Percentiles rank a stretch among this genome's conserved stretches.
These are phyloP conservation scores for Agriopis leucophaearia DNA, from an alignment of 2,888 invertebrate genomes.

Conservation along the genomic window DNA sequence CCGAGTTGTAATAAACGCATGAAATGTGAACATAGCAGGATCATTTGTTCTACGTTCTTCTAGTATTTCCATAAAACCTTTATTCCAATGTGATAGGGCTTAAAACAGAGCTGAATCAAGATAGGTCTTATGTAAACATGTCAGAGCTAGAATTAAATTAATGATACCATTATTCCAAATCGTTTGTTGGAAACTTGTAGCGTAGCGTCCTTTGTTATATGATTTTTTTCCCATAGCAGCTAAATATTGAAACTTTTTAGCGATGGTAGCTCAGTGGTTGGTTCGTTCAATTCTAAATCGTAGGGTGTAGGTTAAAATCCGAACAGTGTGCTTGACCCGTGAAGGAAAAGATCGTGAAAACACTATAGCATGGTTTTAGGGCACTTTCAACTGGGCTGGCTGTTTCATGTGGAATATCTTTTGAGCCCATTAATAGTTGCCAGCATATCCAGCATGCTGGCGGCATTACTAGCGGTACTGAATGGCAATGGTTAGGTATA, in stretches of 20 bases:
- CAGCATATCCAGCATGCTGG: too few relatives aligned
- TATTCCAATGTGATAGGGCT: conserved; percentile 51
- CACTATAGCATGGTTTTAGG: too few relatives aligned
- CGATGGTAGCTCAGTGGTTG: too few relatives aligned
- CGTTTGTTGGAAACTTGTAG: conserved; percentile 72
- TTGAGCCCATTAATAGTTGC: too few relatives aligned
- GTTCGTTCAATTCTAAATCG: too few relatives aligned
- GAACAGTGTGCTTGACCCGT: too few relatives aligned
- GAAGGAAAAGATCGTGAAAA: too few relatives aligned
- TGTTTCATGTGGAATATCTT: too few relatives aligned
- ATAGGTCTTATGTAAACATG: conserved; percentile 52
- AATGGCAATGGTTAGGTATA: too few relatives aligned
- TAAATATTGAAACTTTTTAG: conserved; percentile 25
- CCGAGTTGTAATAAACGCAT: conserved; percentile 79
- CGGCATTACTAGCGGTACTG: too few relatives aligned
- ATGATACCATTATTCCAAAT: conserved; percentile 73
- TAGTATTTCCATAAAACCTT: conserved; percentile 40
- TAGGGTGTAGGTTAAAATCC: too few relatives aligned
- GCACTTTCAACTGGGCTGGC: too few relatives aligned
- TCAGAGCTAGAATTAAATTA: conserved; percentile 70
- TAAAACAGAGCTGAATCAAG: conserved; percentile 43
- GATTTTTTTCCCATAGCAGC: conserved; percentile 47
- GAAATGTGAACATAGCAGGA: conserved; percentile 72
- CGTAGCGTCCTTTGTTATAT: conserved; percentile 50
- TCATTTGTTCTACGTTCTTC: conserved; percentile 67